Base-by-base conservation (phyloP, 2,797 vertebrate genomes). In the Chelmon rostratus region DNA sequence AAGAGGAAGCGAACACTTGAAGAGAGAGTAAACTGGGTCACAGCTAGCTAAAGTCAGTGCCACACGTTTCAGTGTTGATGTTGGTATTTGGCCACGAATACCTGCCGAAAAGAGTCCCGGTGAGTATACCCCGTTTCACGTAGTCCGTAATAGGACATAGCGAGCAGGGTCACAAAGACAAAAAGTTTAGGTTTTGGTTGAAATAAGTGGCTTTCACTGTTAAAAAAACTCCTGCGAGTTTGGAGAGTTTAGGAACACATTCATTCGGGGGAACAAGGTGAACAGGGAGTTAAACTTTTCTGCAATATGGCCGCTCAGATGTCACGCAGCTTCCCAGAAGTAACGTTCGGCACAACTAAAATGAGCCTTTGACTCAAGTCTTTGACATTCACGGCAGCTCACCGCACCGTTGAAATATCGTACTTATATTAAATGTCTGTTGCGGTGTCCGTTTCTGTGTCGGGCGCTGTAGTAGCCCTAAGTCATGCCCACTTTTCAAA, bases 301-400 rank as follows among this genome's bases (percentile, higher is more conserved):
- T 84, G 71, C 93, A 94, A 94, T 11, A 94, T 94, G 93, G 93
- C 93, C 88, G 93, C 92, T 92, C 83, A 88, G 82, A 88, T 92
- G 90, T 93, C 91, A 90, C 84, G 25, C 78, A 84, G 82, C 64
- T 88, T 65, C 75, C 56, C 74, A 52, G 78, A 86, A 88, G 88
- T 68, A 75, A 9, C 40, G 40, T 42, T 13, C 9, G 78, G 79
- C 86, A 73, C 62, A 76, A 76, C 49, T 76, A 71, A 57, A 50
- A 61, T 23, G n/a, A 78, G 81, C n/a, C n/a, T 58, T 40, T 62
- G 35, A 67, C 58, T 47, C 19, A 25, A 38, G 18, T 37, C 11
- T 59, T 9, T 23, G 1, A 7, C 49, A 67, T 15, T 8, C 31
- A n/a, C 1, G 18, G 6, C 3, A 58, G 23, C 12, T 25, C 1